phyloP scores from a whole-genome alignment of 1,140 invertebrate genomes.

The Pseudomyrmex cubaensis region DNA sequence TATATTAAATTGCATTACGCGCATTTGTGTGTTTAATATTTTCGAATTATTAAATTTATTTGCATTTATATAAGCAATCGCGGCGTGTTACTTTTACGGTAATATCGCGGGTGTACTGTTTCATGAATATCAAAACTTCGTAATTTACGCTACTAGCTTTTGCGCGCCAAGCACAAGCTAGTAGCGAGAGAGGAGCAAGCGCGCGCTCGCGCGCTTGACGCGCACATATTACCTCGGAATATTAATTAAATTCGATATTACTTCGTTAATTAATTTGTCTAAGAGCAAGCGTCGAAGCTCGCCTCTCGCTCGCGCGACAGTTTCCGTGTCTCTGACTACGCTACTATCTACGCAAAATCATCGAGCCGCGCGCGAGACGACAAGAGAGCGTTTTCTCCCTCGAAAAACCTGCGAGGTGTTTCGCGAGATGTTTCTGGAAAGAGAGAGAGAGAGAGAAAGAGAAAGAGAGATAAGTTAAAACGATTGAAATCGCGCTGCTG shows the following conservation, averaged over 20 bases:
- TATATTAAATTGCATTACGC: not conserved
- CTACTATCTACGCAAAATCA: slow-evolving; percentile 10
- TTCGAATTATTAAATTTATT: slow-evolving; percentile 61
- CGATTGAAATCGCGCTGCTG: slow-evolving; percentile 12
- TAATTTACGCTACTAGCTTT: slow-evolving; percentile 61
- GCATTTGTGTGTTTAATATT: slow-evolving; percentile 37
- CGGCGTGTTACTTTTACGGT: slow-evolving; percentile 57
- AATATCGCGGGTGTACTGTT: slow-evolving; percentile 54
- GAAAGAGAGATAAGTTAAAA: not conserved
- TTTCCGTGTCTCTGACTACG: slow-evolving; percentile 45
- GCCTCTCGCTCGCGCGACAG: slow-evolving; percentile 29
- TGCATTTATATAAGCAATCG: slow-evolving; percentile 61
- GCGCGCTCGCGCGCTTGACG: slow-evolving; percentile 1
- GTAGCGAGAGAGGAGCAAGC: not conserved
- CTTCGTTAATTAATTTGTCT: slow-evolving; percentile 61
- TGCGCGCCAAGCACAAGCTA: slow-evolving; percentile 31
- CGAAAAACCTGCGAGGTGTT: not conserved
- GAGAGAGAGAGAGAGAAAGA: not conserved
- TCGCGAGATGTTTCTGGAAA: not conserved
- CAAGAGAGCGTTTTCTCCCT: not conserved
- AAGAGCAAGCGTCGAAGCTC: slow-evolving; percentile 41
- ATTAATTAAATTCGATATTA: slow-evolving; percentile 63
- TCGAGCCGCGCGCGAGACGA: slow-evolving; percentile 21
- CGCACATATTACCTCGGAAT: slow-evolving; percentile 42
- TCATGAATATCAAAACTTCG: slow-evolving; percentile 61